phyloP scores from a whole-genome alignment of 2,797 vertebrate species.

The Yasuhikotakia modesta region DNA sequence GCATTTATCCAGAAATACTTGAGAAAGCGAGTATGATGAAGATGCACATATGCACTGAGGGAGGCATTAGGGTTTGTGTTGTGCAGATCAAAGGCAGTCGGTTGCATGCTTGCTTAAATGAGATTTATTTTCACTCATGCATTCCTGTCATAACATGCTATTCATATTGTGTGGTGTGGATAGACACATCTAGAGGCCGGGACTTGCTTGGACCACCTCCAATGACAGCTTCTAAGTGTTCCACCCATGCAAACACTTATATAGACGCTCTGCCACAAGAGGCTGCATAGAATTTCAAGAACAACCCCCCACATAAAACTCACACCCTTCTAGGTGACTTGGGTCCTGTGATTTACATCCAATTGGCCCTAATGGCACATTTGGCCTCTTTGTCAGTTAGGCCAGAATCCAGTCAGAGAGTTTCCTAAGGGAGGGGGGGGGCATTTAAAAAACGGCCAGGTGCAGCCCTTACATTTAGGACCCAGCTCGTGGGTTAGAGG shows the following conservation, averaged over 20 bases:
- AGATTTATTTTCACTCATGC: conserved; percentile 47
- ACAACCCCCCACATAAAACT: conserved; percentile 1
- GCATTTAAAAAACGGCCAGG: conserved; percentile 46
- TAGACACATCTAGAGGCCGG: conserved; percentile 27
- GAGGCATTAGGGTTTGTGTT: conserved; percentile 39
- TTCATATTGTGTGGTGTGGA: conserved; percentile 52
- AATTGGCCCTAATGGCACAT: conserved; percentile 15
- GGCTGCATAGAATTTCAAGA: conserved; percentile 17
- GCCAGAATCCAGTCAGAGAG: conserved; percentile 38
- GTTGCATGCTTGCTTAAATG: conserved; percentile 26
- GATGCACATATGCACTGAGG: neutral
- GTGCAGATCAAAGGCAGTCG: conserved; percentile 33
- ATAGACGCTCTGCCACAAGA: conserved; percentile 14
- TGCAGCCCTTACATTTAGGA: conserved; percentile 38
- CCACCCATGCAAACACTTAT: conserved; percentile 1
- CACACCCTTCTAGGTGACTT: conserved; percentile 10
- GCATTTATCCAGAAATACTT: neutral
- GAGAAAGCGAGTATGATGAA: neutral
- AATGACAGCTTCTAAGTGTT: neutral
- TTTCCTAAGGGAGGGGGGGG: conserved; percentile 33
- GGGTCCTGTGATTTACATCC: conserved; percentile 51
- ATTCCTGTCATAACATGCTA: conserved; percentile 54
- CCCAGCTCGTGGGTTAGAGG: neutral
- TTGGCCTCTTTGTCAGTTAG: conserved; percentile 42
- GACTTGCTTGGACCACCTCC: conserved; percentile 39